These are phyloP conservation scores for Dryococelus australis DNA, from an alignment of 2,888 invertebrate species.

Conservation along the genomic window DNA sequence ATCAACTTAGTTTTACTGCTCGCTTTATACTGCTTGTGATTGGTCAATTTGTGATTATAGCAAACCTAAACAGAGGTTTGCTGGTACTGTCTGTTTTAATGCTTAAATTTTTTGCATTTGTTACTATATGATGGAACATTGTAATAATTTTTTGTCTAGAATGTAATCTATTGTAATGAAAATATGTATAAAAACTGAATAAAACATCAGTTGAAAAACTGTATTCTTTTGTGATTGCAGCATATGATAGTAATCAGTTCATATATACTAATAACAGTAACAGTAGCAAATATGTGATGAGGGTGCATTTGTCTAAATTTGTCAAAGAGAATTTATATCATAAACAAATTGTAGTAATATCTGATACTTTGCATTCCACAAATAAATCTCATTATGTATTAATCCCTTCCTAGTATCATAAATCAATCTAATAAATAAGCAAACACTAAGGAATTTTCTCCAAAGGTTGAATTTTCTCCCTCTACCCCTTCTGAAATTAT, in stretches of 20 bases:
- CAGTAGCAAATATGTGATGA: too few species aligned
- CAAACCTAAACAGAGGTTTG: not conserved
- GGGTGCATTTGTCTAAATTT: too few species aligned
- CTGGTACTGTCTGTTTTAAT: slow-evolving; percentile 35
- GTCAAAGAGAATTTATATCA: too few species aligned
- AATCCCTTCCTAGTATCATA: too few species aligned
- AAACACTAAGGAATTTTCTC: too few species aligned
- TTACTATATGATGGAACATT: slow-evolving; percentile 42
- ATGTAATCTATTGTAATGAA: slow-evolving; percentile 43
- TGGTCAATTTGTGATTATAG: slow-evolving; percentile 23
- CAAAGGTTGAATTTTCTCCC: too few species aligned
- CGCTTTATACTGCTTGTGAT: slow-evolving; percentile 23
- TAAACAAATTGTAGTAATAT: too few species aligned
- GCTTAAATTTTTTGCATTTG: slow-evolving; percentile 46
- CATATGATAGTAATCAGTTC: not conserved
- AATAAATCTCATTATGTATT: too few species aligned
- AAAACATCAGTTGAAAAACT: slow-evolving; percentile 31
- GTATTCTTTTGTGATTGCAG: not conserved
- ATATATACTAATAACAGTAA: too few species aligned
- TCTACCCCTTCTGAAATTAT: too few species aligned
- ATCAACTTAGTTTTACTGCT: slow-evolving; percentile 22
- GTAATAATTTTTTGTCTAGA: slow-evolving; percentile 45
- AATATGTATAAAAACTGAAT: slow-evolving; percentile 37
- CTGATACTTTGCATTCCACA: too few species aligned
- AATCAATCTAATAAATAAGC: too few species aligned